A percentile compares a stretch with the other conserved stretches of the same genome.
phyloP scores from a whole-genome alignment of 2,113 vertebrate species.

The Rhea pennata region DNA sequence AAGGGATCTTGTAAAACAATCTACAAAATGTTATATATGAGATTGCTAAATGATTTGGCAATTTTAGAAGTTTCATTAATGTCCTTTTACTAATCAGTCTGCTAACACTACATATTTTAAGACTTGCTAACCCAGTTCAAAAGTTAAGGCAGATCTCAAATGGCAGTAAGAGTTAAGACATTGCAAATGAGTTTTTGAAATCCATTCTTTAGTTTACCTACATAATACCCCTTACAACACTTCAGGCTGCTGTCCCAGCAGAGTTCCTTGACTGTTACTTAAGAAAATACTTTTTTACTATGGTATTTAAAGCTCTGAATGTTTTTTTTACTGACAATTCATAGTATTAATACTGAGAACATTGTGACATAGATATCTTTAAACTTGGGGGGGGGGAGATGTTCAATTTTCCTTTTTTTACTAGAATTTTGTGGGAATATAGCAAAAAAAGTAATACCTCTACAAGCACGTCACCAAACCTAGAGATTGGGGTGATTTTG shows the following conservation, averaged over 20 bases:
- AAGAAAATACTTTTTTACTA: not conserved
- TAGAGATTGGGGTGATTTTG: not conserved
- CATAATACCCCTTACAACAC: not conserved
- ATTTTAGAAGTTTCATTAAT: not conserved
- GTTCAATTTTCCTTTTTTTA: not conserved
- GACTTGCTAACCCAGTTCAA: not conserved
- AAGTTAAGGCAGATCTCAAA: not conserved
- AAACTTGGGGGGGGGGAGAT: not conserved
- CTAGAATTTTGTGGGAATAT: not conserved
- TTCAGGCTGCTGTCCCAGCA: not conserved
- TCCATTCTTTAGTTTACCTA: not conserved
- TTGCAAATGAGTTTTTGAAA: not conserved
- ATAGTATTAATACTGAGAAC: not conserved
- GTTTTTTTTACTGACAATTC: not conserved
- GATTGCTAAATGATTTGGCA: not conserved
- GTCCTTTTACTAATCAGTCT: not conserved
- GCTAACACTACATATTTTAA: not conserved
- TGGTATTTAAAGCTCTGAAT: not conserved
- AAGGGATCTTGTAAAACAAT: not conserved
- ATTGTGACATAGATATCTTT: not conserved
- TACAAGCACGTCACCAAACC: not conserved
- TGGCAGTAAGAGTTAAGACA: not conserved
- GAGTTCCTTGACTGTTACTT: not conserved
- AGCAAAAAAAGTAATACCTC: not conserved
- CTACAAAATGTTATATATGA: not conserved